Percentiles rank a stretch among this genome's conserved stretches.
Conservation (phyloP, 2,113 vertebrate genomes). For the Cettia cetti region DNA sequence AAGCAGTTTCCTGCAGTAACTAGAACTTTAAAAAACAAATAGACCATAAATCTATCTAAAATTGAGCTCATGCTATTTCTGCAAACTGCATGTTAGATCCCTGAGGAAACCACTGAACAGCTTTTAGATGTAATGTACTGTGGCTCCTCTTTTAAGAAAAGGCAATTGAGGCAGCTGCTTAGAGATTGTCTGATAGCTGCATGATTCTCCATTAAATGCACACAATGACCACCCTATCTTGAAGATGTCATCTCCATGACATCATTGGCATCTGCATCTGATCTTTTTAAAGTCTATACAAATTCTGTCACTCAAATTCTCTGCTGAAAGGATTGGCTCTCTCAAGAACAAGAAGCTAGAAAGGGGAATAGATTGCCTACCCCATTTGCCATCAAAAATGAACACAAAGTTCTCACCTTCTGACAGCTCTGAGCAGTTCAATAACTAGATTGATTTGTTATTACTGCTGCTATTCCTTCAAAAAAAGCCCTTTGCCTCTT, state of each 20-base stretch:
- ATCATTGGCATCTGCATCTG: neutral
- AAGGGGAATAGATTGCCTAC: neutral
- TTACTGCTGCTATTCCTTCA: neutral
- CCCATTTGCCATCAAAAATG: neutral
- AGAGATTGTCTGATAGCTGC: neutral
- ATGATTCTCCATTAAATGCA: neutral
- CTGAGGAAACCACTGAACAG: neutral
- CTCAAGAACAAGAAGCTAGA: neutral
- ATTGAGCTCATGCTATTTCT: neutral
- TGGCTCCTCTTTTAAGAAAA: neutral
- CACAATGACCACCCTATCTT: neutral
- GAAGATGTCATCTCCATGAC: neutral
- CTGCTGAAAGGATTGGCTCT: neutral
- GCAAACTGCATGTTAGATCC: neutral
- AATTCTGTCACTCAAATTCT: neutral
- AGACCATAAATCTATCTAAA: neutral
- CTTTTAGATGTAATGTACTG: neutral
- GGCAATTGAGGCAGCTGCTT: neutral
- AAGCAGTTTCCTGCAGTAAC: neutral
- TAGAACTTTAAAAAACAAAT: neutral
- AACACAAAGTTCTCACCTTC: neutral
- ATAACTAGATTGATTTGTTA: neutral
- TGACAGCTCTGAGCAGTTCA: neutral
- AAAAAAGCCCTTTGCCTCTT: neutral
- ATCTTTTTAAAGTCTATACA: neutral